phyloP scores from a whole-genome alignment of 2,888 invertebrate genomes.

The Marasmarcha lunaedactyla region DNA sequence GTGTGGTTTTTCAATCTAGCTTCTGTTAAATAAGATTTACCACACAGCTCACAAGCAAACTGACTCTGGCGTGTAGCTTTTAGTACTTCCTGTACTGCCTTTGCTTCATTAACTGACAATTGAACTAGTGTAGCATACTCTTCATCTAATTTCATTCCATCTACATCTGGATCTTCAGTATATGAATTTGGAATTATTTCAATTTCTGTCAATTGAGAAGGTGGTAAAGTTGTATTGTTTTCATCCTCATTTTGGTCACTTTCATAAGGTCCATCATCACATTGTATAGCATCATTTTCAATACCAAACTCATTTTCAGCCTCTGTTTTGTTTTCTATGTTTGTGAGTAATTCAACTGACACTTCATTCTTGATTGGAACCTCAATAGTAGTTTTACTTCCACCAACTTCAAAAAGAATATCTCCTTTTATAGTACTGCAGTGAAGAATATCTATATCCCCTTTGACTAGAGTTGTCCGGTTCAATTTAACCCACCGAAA shows the following conservation, averaged over 20 bases:
- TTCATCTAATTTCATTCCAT: slow-evolving; percentile 37
- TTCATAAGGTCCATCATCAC: slow-evolving; percentile 6
- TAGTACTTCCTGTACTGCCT: slow-evolving; percentile 41
- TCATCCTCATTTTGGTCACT: slow-evolving; percentile 20
- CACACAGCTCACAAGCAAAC: slow-evolving; percentile 34
- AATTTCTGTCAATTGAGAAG: slow-evolving; percentile 4
- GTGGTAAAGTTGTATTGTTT: not conserved
- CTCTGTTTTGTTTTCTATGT: slow-evolving; percentile 10
- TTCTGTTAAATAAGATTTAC: slow-evolving; percentile 33
- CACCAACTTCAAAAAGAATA: slow-evolving; percentile 23
- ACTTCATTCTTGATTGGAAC: slow-evolving; percentile 12
- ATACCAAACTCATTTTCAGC: slow-evolving; percentile 17
- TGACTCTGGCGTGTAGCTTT: slow-evolving; percentile 36
- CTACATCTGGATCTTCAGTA: slow-evolving; percentile 21
- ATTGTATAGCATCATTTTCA: slow-evolving; percentile 12
- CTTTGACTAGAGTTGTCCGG: slow-evolving; percentile 19
- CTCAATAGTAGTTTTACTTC: slow-evolving; percentile 7
- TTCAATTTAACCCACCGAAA: slow-evolving; percentile 39
- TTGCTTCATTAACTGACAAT: slow-evolving; percentile 41
- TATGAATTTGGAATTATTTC: slow-evolving; percentile 9
- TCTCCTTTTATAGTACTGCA: slow-evolving; percentile 32
- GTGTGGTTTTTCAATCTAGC: not conserved
- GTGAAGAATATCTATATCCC: slow-evolving; percentile 29
- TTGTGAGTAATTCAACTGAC: slow-evolving; percentile 1
- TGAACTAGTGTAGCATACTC: slow-evolving; percentile 49